A percentile compares a stretch with the other conserved stretches of the same genome.
These are phyloP conservation scores for Poecilia latipinna DNA, from an alignment of 2,113 vertebrate genomes.

Conservation along the genomic window DNA sequence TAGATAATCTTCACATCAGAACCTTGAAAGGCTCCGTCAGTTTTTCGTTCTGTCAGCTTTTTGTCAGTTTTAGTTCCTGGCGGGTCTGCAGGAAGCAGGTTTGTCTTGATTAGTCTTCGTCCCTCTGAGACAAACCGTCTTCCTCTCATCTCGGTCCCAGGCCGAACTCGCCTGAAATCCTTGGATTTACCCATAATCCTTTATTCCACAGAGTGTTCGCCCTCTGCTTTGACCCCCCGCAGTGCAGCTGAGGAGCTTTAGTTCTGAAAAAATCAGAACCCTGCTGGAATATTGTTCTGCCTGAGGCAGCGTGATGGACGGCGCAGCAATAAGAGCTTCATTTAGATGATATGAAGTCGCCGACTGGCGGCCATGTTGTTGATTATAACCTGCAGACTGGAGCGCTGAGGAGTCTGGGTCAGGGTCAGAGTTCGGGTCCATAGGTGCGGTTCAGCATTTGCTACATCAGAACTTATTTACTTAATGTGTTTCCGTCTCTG, in stretches of 20 bases:
- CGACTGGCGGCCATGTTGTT: neutral
- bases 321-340: neutral
- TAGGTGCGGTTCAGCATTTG: no score
- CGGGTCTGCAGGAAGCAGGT: constrained; percentile 3
- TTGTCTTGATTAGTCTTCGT: constrained; percentile 55
- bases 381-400: neutral
- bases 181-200: constrained; percentile 65
- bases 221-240: constrained; percentile 21
- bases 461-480: no score
- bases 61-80: neutral
- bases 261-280: no score
- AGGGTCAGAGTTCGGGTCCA: no score
- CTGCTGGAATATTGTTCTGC: neutral
- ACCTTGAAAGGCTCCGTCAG: no score
- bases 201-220: constrained; percentile 13
- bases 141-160: constrained; percentile 42
- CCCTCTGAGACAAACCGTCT: constrained; percentile 23
- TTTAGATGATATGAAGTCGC: neutral
- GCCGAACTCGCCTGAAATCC: constrained; percentile 26
- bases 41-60: no score
- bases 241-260: no score
- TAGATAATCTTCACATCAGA: no score
- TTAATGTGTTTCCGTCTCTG: no score
- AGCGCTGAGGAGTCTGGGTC: neutral
- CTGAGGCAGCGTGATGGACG: neutral